phyloP scores from a whole-genome alignment of 1,140 invertebrate species.

The Campodea augens region DNA sequence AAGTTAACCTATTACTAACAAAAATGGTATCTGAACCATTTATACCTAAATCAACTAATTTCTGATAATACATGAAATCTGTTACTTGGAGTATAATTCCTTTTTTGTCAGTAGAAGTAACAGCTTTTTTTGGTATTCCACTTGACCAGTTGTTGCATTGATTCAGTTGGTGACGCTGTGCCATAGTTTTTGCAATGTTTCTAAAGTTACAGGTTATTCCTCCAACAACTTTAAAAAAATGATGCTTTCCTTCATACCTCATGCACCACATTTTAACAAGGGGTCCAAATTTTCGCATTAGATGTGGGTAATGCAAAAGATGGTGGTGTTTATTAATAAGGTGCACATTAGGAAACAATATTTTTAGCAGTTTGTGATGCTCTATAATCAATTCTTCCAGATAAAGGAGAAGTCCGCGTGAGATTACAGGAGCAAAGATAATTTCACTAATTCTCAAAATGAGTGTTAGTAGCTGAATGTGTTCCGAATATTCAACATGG shows the following conservation, averaged over 20 bases:
- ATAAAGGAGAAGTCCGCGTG: background rate
- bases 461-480: background rate
- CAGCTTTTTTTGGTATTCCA: no score
- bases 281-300: slow-evolving; percentile 6
- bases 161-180: slow-evolving; percentile 4
- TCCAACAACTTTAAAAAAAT: slow-evolving; percentile 7
- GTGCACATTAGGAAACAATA: background rate
- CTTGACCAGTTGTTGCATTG: slow-evolving; percentile 1
- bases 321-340: slow-evolving; percentile 7
- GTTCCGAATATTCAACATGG: no score
- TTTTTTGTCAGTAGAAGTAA: no score
- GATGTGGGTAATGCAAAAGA: slow-evolving; percentile 5
- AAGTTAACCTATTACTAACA: no score
- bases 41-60: no score
- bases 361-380: slow-evolving; percentile 2
- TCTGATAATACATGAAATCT: no score
- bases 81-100: no score
- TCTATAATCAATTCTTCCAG: slow-evolving; percentile 4
- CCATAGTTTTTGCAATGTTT: slow-evolving; percentile 7
- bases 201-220: slow-evolving; percentile 5
- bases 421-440: slow-evolving; percentile 5
- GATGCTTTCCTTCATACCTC: slow-evolving; percentile 9
- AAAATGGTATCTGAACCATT: no score
- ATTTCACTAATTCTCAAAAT: slow-evolving; percentile 7
- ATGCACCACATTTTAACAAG: slow-evolving; percentile 6